Evolutionary conservation across 1,140 invertebrate species (phyloP).

Genomic region (Harpegnathos saltator): DNA sequence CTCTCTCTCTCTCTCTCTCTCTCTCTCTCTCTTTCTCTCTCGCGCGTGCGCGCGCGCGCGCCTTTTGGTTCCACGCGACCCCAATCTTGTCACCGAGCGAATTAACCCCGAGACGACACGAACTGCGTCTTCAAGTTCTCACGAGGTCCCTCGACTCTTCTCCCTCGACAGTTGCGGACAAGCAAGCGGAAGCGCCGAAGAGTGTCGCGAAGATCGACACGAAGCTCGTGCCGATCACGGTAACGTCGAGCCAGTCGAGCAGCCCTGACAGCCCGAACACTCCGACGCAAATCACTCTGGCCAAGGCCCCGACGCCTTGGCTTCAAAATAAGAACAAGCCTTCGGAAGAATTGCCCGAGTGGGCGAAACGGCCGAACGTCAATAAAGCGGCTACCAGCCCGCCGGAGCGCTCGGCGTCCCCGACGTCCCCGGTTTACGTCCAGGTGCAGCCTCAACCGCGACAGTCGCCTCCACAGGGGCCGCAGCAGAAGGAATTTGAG

Average conservation of each 20-base stretch:
- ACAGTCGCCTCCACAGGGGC: conserved; percentile 50
- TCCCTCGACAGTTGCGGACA: conserved; percentile 49
- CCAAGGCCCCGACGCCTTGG: conserved; percentile 88
- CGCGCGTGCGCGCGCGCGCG: too few relatives aligned
- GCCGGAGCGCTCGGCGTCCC: conserved; percentile 59
- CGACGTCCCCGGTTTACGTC: conserved; percentile 47
- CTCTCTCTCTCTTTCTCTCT: too few relatives aligned
- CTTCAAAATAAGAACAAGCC: conserved; percentile 85
- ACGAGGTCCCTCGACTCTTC: neutral
- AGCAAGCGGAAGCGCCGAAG: conserved; percentile 64
- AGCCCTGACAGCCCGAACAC: conserved; percentile 80
- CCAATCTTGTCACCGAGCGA: too few relatives aligned
- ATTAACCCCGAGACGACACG: too few relatives aligned
- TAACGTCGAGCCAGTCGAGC: conserved; percentile 53
- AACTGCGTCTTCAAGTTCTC: too few relatives aligned
- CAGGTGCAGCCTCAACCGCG: conserved; percentile 49
- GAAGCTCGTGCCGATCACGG: conserved; percentile 65
- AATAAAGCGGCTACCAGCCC: conserved; percentile 69
- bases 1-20: too few relatives aligned
- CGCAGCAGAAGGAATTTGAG: conserved; percentile 42
- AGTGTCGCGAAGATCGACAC: conserved; percentile 75
- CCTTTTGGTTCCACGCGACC: neutral
- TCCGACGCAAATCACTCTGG: conserved; percentile 82
- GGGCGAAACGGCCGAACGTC: conserved; percentile 81
- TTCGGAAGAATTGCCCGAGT: conserved; percentile 84